These are phyloP conservation scores for Aspidiotus rigidus DNA, from an alignment of 2,888 invertebrate genomes.

Conservation along the genomic window DNA sequence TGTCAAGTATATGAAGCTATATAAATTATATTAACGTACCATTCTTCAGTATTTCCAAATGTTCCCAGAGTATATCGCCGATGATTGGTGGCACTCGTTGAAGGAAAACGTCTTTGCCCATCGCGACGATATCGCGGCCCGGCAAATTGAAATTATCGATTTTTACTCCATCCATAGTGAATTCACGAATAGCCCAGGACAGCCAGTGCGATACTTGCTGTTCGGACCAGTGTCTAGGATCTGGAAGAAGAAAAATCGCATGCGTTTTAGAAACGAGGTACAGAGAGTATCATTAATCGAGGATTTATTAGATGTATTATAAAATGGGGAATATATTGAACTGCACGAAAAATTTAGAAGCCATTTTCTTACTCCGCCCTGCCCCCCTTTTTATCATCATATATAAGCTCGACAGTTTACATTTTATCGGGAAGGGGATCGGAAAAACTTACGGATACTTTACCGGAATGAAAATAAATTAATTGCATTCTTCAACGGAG, in stretches of 20 bases:
- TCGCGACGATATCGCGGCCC: constrained; percentile 86
- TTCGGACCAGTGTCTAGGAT: constrained; percentile 91
- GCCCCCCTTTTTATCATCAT: no score
- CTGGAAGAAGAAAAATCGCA: constrained; percentile 47
- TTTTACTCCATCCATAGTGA: constrained; percentile 79
- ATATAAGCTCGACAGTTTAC: no score
- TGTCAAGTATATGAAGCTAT: background rate
- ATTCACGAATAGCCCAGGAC: constrained; percentile 90
- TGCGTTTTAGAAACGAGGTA: no score
- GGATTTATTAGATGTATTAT: no score
- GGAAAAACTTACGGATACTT: no score
- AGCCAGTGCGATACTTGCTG: constrained; percentile 90
- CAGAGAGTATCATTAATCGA: no score
- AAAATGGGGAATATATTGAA: no score
- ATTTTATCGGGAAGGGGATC: no score
- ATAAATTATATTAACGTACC: constrained; percentile 50
- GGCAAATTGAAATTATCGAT: constrained; percentile 70
- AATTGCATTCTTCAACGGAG: no score
- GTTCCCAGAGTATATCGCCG: constrained; percentile 96
- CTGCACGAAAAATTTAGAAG: no score
- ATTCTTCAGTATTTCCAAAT: constrained; percentile 90
- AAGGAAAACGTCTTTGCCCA: constrained; percentile 88
- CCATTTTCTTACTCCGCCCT: no score
- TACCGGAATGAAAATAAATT: no score
- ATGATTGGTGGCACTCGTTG: constrained; percentile 86